Base-by-base conservation (phyloP, 2,113 vertebrate species). In the Aphyosemion australe region DNA sequence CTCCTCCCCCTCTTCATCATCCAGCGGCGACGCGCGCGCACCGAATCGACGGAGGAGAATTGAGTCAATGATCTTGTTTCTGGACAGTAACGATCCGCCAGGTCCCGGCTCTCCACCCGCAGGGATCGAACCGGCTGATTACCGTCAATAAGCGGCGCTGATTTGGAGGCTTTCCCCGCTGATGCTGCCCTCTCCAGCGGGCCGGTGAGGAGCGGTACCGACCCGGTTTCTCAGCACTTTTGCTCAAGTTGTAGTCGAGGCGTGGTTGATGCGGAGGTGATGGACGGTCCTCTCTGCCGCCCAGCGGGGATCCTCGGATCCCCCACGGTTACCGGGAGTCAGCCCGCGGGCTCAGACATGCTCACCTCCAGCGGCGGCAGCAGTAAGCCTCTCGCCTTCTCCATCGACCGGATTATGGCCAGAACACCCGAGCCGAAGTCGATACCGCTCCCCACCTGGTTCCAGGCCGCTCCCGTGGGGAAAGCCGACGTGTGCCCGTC, bases 371-470 rank as follows among this genome's bases (percentile, higher is more conserved):
- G 79, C 60, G 52, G 77, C 69, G 18, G 64, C 76, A 41, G 69
- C 72, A 86, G 92, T 82, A 99, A 99, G 80, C 95, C 97, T 31
- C 94, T 99, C 85, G 96, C 97, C 67, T 99, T 99, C 91, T 99
- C 96, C 86, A 99, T 99, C 87, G 97, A 99, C 89, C 93, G 97
- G 88, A 99, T 99, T 90, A 99, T 99, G 97, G 96, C 97, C 84
- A 88, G 96, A 91, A 96, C 95, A 45, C 97, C 97, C 4, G 97
- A 99, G 72, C 97, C 97, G 74, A 94, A 88, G 92, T 92, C 94
- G 73, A 87, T 95, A 78, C 94, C 95, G 9, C 92, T 94, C 52
- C 94, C 95, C 74, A 91, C 92, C 82, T 92, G 95, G 85, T 86
- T 95, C 68, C 94, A 84, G 69, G n/a, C 94, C 70, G 87, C 93